Evolutionary conservation across 2,113 vertebrate genomes (phyloP).

Genomic region (Hyperoodon ampullatus): DNA sequence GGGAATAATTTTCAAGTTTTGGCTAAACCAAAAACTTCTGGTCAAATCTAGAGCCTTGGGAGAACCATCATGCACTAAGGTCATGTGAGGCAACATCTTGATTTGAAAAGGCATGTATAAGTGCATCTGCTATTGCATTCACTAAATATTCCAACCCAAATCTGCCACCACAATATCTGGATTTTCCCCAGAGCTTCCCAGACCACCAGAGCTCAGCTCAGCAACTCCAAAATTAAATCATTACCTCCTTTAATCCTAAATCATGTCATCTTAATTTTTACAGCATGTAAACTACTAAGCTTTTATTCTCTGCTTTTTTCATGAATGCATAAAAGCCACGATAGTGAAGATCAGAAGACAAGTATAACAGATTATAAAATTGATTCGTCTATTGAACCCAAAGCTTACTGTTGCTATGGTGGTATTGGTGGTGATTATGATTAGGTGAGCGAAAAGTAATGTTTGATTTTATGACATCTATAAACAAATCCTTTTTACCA

Average conservation of each 20-base stretch:
- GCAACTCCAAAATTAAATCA: constrained; percentile 47
- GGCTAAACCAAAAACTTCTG: background rate
- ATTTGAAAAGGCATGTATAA: background rate
- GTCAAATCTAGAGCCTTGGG: background rate
- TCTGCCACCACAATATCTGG: background rate
- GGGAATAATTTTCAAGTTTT: background rate
- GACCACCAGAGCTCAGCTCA: constrained; percentile 44
- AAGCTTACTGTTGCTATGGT: background rate
- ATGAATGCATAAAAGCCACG: background rate
- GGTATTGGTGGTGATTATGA: background rate
- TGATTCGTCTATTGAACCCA: background rate
- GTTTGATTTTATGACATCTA: background rate
- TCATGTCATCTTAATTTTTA: constrained; percentile 60
- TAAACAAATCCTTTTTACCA: constrained; percentile 35
- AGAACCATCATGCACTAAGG: background rate
- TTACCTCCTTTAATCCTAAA: constrained; percentile 43
- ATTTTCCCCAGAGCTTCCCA: background rate
- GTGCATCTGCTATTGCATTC: background rate
- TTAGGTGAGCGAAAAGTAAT: background rate
- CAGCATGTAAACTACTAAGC: constrained; percentile 9
- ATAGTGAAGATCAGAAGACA: background rate
- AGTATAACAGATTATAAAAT: background rate
- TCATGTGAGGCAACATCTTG: background rate
- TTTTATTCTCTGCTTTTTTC: background rate
- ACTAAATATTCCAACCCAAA: background rate